These are phyloP conservation scores for Chrysina gloriosa DNA, from an alignment of 2,888 invertebrate genomes.

Conservation along the genomic window DNA sequence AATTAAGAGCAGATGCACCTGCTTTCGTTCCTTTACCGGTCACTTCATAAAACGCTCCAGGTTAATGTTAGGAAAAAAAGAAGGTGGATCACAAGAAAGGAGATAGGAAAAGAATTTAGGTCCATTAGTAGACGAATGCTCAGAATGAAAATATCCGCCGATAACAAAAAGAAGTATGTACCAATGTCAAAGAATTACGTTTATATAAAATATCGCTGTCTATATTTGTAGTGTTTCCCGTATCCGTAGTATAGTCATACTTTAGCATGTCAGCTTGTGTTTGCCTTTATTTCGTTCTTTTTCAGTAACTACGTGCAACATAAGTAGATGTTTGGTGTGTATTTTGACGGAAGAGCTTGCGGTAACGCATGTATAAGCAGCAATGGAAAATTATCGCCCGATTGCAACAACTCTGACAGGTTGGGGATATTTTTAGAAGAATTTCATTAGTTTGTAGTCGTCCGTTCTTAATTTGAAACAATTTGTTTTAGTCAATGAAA, in stretches of 20 bases:
- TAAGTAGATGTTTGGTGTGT: conserved; percentile 67
- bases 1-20: conserved; percentile 56
- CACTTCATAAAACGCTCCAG: conserved; percentile 48
- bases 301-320: conserved; percentile 66
- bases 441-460: conserved; percentile 50
- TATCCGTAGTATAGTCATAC: conserved; percentile 1
- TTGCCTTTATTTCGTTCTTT: conserved; percentile 40
- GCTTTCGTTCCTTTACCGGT: conserved; percentile 52
- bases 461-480: background rate
- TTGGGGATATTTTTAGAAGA: conserved; percentile 63
- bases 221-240: conserved; percentile 15
- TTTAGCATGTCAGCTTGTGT: no score
- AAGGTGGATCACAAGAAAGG: conserved; percentile 48
- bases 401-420: conserved; percentile 67
- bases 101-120: conserved; percentile 52
- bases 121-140: conserved; percentile 53
- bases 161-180: conserved; percentile 47
- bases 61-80: conserved; percentile 55
- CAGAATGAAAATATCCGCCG: conserved; percentile 52
- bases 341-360: conserved; percentile 65
- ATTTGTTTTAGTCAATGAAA: background rate
- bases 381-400: conserved; percentile 60
- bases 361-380: conserved; percentile 64
- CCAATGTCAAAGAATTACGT: conserved; percentile 44
- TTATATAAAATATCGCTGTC: background rate